Evolutionary conservation across 2,888 invertebrate species (phyloP), one percentile per base, ranked within the genome.

Genomic region (Athetis lepigone): DNA sequence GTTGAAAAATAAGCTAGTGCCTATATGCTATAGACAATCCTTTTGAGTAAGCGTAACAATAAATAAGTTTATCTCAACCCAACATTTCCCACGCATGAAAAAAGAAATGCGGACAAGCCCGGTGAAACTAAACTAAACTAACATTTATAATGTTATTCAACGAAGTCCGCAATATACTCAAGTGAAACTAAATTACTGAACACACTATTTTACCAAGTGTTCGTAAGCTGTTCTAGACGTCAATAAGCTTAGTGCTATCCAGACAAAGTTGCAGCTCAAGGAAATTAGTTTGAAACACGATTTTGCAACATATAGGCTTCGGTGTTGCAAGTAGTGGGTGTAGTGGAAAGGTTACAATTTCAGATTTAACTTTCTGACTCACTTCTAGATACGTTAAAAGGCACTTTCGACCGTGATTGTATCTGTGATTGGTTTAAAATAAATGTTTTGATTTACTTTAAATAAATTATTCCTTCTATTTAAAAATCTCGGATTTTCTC

Each of bases 201-300:
- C 29, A 39, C 33, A n/a, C 13, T 1, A 9, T 27, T 23, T 46
- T 18, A 23, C 25, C 7, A 55, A 69, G 46, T 27, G 46, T 61
- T 25, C 6, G 13, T 57, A 70, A 62, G 55, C 60, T 42, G 18
- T 29, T 39, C 23, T 36, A 75, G 52, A 42, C 45, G 39, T 59
- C 58, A 63, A 65, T 72, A 63, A 60, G 46, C 43, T 75, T 64
- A 59, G 45, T 54, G 45, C 43, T 62, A 43, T 42, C 45, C 49
- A 56, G 63, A 27, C 57, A 47, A 77, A 79, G 69, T 77, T 79
- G 18, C 19, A 33, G 47, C 55, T 51, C 21, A 52, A 63, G 73
- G 81, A 75, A 78, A 80, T 78, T 80, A 75, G 70, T 75, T 79
- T 27, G 37, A 18, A 60, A 72, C 65, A 57, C 55, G 59, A 70